Conservation (phyloP, 2,113 vertebrate genomes). For the Tor tambroides region DNA sequence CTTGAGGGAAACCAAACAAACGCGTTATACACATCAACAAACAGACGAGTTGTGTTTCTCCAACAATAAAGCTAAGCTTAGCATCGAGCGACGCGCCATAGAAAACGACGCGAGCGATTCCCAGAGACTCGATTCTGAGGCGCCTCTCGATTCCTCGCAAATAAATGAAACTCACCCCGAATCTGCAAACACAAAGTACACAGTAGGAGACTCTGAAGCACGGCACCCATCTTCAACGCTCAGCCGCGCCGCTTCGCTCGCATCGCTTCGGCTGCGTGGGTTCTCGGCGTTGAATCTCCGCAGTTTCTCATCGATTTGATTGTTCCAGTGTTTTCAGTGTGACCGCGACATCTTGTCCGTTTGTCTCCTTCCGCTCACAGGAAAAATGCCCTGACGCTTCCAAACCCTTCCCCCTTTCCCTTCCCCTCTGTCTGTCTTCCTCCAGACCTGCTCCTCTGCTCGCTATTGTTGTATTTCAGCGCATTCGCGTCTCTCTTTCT, state of each 20-base stretch:
- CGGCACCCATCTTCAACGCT: conserved; percentile 84
- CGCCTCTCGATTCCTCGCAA: too few species aligned
- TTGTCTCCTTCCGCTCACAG: conserved; percentile 78
- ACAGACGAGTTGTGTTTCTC: background rate
- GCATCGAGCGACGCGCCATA: too few species aligned
- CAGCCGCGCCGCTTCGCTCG: conserved; percentile 64
- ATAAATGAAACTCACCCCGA: conserved; percentile 79
- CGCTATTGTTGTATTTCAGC: conserved; percentile 67
- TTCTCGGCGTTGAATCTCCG: conserved; percentile 53
- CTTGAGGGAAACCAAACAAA: too few species aligned
- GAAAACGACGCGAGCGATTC: background rate
- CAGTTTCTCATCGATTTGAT: conserved; percentile 59
- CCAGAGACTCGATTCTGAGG: too few species aligned
- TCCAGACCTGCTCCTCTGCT: background rate
- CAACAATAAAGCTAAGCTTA: background rate
- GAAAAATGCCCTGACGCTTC: conserved; percentile 56
- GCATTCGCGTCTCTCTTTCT: conserved; percentile 33
- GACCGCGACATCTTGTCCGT: conserved; percentile 53
- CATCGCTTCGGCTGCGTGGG: conserved; percentile 61
- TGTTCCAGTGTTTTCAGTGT: conserved; percentile 29
- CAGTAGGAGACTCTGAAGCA: conserved; percentile 85
- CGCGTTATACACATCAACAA: too few species aligned
- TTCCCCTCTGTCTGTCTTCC: background rate
- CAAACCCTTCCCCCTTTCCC: conserved; percentile 45
- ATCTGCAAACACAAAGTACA: conserved; percentile 85